Base-by-base conservation (phyloP, 1,140 invertebrate genomes). In the Drosophila setifemur region DNA sequence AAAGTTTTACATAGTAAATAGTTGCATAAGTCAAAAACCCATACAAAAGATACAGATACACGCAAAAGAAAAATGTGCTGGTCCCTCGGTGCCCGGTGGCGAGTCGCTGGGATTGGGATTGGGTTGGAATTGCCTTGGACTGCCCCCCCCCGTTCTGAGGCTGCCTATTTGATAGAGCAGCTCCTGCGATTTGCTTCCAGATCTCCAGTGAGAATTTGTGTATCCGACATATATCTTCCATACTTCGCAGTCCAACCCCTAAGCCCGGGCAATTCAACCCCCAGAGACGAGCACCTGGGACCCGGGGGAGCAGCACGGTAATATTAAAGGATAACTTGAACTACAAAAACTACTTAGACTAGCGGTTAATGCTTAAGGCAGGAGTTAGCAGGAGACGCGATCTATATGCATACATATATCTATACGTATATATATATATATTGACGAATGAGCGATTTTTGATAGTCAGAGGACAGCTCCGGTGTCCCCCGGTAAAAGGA, bases 1-100 rank as follows among this genome's bases (percentile, higher is more conserved):
- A 88, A 88, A 81, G 63, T 66, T 88, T 88, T 88, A 88, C 85
- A 85, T 88, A 88, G 85, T 88, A 88, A 88, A 88, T 88, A 88
- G 74, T 82, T 63, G 72, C 37, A 45, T 88, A 88, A 88, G 77
- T 85, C 39, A 52, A 71, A 72, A 18, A 19, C n/a, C n/a, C 26
- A 33, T 39, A 66, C 74, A 52, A 73, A 18, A 7, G 2, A 12
- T 37, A 45, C 50, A n/a, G n/a, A 49, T 49, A 66, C 19, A 60
- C 31, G 40, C 69, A 42, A 67, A 31, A 39, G 40, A 42, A 11
- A 12, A 67, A 31, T 40, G 42, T 29, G 29, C 53, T 54, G 31
- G 67, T 44, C 40, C 60, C 45, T 35, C 39, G 77, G 50, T n/a
- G n/a, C 21, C 4, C 37, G 11, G 31, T 11, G 25, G 33, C 19